phyloP scores from a whole-genome alignment of 2,113 vertebrate species.

The Corapipo altera region DNA sequence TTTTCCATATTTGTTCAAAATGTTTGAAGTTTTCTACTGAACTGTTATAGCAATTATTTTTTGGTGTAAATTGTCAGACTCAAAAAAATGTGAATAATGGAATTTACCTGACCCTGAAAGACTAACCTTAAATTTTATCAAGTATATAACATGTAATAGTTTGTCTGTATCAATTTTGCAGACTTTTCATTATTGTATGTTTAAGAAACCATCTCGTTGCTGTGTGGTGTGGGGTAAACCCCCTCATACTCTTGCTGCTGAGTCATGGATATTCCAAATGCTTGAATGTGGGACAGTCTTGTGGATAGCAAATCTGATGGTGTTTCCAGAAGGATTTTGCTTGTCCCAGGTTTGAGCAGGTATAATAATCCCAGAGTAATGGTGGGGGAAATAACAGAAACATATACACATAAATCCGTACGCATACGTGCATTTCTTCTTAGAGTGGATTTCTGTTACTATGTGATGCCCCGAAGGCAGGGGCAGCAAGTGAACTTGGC shows the following conservation, averaged over 20 bases:
- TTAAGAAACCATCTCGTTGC: background rate
- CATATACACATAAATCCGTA: accelerated
- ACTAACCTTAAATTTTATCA: background rate
- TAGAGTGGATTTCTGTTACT: background rate
- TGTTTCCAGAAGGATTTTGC: background rate
- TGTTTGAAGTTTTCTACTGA: background rate
- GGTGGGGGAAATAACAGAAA: background rate
- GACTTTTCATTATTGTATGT: background rate
- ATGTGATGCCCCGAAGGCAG: background rate
- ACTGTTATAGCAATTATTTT: background rate
- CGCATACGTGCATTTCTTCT: background rate
- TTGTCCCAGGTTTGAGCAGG: background rate
- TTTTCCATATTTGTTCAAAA: background rate
- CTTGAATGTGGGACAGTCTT: background rate
- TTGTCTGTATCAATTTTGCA: background rate
- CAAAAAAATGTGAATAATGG: background rate
- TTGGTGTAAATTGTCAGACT: background rate
- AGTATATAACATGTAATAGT: background rate
- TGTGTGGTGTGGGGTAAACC: background rate
- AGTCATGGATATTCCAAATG: background rate
- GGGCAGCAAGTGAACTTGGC: accelerated
- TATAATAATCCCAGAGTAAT: background rate
- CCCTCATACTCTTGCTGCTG: background rate
- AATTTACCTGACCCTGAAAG: background rate
- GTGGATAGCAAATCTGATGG: background rate